Conservation (phyloP, 2,797 vertebrate species). For the Vireo griseus region DNA sequence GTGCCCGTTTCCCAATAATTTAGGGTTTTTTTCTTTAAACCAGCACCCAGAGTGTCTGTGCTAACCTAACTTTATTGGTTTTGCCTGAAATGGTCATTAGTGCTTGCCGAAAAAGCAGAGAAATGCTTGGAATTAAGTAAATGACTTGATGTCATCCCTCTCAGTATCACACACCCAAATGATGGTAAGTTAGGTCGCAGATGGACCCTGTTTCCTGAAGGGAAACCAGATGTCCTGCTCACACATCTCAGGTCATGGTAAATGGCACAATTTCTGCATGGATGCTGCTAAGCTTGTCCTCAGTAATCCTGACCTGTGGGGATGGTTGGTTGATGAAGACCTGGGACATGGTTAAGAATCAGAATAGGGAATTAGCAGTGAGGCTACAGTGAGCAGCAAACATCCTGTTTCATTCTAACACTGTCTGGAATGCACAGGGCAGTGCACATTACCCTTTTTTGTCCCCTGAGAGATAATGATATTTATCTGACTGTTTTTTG, state of each 20-base stretch:
- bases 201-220: neutral
- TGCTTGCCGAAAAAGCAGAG: neutral
- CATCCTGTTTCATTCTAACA: fast-evolving
- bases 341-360: neutral
- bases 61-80: neutral
- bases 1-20: neutral
- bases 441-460: neutral
- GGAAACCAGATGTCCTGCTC: neutral
- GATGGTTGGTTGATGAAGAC: neutral
- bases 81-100: neutral
- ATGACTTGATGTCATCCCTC: neutral
- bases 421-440: neutral
- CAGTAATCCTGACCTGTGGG: fast-evolving
- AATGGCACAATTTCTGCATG: neutral
- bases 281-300: neutral
- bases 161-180: neutral
- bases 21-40: fast-evolving
- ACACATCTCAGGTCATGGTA: neutral
- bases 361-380: neutral
- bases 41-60: neutral
- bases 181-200: neutral
- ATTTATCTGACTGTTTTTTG: neutral
- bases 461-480: neutral
- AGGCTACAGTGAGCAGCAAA: neutral
- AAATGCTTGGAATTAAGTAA: neutral